Evolutionary conservation across 2,888 invertebrate species (phyloP), one percentile per base, ranked within the genome.

Genomic region (Macaria liturata): DNA sequence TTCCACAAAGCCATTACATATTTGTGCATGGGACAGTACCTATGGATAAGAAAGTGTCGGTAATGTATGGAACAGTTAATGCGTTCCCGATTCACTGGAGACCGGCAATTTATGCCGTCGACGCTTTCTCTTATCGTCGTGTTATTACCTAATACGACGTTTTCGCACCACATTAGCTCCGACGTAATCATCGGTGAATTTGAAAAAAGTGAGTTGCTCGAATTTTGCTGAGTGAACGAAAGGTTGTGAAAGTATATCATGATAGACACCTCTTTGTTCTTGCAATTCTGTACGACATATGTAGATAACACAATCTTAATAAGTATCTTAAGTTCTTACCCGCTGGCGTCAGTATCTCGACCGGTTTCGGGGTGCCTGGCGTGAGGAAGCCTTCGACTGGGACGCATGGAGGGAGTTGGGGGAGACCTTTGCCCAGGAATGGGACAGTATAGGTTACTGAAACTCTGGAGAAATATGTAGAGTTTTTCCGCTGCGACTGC

Each of bases 101-200:
- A 75, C 73, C 80, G 82, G 78, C 84, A 83, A 84, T 84, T 82
- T 84, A 80, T 81, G 83, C 81, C 77, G 70, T 66, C 78, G 69
- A 75, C 76, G 85, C 81, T 72, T 82, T 84, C 83, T 83, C 84
- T 86, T 85, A 86, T 84, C 86, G 75, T 76, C 74, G 57, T 79
- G 79, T 80, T 83, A 81, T 82, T 81, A 81, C 81, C 78, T 83
- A 86, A 84, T 85, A 81, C 81, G 76, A 71, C 76, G 72, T 82
- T 84, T 84, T 85, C 75, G 75, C 81, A 81, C 75, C 78, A 74
- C 78, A 81, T 84, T 85, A 81, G 75, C 76, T 79, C 74, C 73
- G 80, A 76, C 75, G 76, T 73, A 72, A 72, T 78, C 74, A 75
- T 69, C 67, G 70, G 71, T 72, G 72, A 71, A 69, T 69, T 67